These are phyloP conservation scores for Chromobotia macracanthus DNA, from an alignment of 2,797 vertebrate species.

Conservation along the genomic window DNA sequence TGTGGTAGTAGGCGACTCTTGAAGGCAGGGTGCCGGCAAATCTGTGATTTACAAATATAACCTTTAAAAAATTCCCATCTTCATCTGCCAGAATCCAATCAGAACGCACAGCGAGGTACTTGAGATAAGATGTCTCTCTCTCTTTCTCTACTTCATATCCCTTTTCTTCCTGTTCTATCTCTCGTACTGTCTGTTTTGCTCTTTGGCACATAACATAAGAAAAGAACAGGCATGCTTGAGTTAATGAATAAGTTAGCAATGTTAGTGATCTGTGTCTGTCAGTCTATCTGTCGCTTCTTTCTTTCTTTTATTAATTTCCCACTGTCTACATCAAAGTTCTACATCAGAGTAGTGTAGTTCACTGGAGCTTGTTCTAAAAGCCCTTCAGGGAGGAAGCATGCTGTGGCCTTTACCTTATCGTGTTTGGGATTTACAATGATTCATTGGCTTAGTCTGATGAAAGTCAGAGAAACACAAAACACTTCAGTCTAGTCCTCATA, in stretches of 20 bases:
- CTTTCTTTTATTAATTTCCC: conserved; percentile 40
- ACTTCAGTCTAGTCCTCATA: conserved; percentile 50
- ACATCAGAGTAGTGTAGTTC: conserved; percentile 45
- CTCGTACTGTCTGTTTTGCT: conserved; percentile 24
- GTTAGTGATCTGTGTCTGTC: conserved; percentile 18
- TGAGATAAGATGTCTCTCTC: conserved; percentile 64
- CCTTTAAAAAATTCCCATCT: conserved; percentile 74
- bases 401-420: conserved; percentile 59
- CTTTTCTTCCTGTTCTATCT: conserved; percentile 35
- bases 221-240: conserved; percentile 19
- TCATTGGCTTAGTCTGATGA: conserved; percentile 59
- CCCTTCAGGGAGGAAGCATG: conserved; percentile 45
- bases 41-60: conserved; percentile 67
- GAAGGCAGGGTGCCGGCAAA: conserved; percentile 42
- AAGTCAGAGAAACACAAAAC: conserved; percentile 54
- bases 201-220: conserved; percentile 28
- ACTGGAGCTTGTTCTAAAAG: conserved; percentile 47
- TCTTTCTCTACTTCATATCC: conserved; percentile 44
- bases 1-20: conserved; percentile 45
- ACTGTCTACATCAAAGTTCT: conserved; percentile 47
- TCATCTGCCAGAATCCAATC: conserved; percentile 71
- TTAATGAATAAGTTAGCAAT: conserved; percentile 38
- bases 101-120: conserved; percentile 56
- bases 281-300: conserved; percentile 16
- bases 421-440: conserved; percentile 59